Percentiles rank a stretch among this genome's conserved stretches.
Evolutionary conservation across 2,888 invertebrate species (phyloP).

Genomic region (Rotaria socialis): DNA sequence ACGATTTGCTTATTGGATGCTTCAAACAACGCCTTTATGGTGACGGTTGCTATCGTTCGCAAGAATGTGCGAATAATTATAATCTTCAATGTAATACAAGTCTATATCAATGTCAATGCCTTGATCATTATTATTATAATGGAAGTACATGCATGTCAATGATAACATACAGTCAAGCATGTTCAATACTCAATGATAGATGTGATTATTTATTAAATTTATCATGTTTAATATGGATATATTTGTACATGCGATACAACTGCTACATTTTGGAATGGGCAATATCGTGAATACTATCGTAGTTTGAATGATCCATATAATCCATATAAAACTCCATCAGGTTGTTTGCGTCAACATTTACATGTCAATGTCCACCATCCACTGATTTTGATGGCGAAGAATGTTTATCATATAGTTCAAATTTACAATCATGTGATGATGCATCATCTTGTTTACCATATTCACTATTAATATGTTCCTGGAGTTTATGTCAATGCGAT

Average conservation of each 20-base stretch:
- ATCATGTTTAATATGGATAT: conserved; percentile 28
- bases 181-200: neutral
- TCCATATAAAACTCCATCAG: neutral
- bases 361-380: conserved; percentile 21
- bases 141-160: neutral
- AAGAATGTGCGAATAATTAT: neutral
- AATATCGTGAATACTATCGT: conserved; percentile 37
- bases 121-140: neutral
- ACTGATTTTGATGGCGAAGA: neutral
- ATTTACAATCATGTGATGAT: neutral
- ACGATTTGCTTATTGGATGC: neutral
- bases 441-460: neutral
- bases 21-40: neutral
- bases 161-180: conserved; percentile 2
- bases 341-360: neutral
- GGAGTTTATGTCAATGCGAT: conserved; percentile 7
- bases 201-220: conserved; percentile 37
- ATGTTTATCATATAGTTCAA: conserved; percentile 11
- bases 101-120: conserved; percentile 12
- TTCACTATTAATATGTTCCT: neutral
- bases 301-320: neutral
- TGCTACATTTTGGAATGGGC: conserved; percentile 41
- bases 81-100: neutral
- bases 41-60: neutral
- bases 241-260: conserved; percentile 37